phyloP scores from a whole-genome alignment of 2,113 vertebrate genomes.

The Ctenodactylus gundi region DNA sequence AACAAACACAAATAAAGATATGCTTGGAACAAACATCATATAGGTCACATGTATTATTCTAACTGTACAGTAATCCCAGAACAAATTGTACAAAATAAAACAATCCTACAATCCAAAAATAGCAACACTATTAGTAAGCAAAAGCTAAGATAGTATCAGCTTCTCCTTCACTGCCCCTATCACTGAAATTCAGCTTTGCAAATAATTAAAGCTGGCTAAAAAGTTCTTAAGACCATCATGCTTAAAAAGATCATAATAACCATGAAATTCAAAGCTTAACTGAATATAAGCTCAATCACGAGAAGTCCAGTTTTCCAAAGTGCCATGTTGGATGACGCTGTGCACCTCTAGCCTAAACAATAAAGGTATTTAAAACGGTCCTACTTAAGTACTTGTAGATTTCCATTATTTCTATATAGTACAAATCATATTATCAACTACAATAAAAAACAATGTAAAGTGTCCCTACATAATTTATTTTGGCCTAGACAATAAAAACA shows the following conservation, averaged over 20 bases:
- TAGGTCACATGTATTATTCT: background rate
- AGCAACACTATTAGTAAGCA: background rate
- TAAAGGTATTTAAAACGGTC: constrained; percentile 11
- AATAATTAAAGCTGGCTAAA: constrained; percentile 28
- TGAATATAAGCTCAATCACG: background rate
- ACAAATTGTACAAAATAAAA: background rate
- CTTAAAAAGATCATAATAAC: background rate
- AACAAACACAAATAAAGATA: background rate
- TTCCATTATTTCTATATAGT: background rate
- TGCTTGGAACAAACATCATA: background rate
- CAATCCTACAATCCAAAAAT: background rate
- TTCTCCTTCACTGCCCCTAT: background rate
- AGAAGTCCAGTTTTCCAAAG: background rate
- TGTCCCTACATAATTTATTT: background rate
- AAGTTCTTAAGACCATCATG: background rate
- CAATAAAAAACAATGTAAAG: constrained; percentile 16
- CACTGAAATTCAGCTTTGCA: constrained; percentile 36
- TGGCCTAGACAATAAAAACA: background rate
- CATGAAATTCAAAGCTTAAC: background rate
- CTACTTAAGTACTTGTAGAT: background rate
- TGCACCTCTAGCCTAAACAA: background rate
- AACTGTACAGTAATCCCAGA: background rate
- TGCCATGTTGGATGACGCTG: background rate
- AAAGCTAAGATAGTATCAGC: constrained; percentile 15
- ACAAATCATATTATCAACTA: constrained; percentile 26